Evolutionary conservation across 2,797 vertebrate genomes (phyloP).

Genomic region (Syncerus caffer): DNA sequence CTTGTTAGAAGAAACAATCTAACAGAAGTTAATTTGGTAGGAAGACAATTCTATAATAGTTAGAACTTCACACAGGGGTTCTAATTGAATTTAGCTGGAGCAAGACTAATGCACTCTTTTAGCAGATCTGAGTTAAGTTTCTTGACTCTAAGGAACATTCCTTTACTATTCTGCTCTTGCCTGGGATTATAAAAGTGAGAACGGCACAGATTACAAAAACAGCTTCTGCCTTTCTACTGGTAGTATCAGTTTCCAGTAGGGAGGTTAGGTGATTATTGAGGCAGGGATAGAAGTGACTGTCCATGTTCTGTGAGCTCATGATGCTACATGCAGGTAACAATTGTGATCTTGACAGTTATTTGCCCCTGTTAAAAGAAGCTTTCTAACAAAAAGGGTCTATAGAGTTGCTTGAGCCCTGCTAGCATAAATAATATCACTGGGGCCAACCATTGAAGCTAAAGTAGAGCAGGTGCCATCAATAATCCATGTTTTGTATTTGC

Average conservation of each 20-base stretch:
- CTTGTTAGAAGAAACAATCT: conserved; percentile 59
- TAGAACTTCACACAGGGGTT: conserved; percentile 69
- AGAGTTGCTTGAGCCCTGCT: background rate
- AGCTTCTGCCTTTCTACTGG: background rate
- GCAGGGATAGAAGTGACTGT: background rate
- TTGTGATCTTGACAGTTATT: background rate
- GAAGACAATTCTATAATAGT: conserved; percentile 56
- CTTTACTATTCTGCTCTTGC: background rate
- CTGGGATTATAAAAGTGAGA: background rate
- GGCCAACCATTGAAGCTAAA: background rate
- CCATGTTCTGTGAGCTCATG: background rate
- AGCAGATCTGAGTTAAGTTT: conserved; percentile 49
- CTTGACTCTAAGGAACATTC: conserved; percentile 33
- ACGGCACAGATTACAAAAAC: background rate
- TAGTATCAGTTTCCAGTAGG: background rate
- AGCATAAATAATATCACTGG: background rate
- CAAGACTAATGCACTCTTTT: conserved; percentile 72
- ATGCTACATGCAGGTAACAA: background rate
- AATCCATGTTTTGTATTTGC: background rate
- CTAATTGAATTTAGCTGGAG: conserved; percentile 79
- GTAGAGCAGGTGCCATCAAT: background rate
- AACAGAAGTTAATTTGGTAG: conserved; percentile 60
- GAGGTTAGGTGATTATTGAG: background rate
- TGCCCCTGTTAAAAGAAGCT: background rate
- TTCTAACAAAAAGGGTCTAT: background rate